Base-by-base conservation (phyloP, 2,888 invertebrate species). In the Cremastinae sp. region DNA sequence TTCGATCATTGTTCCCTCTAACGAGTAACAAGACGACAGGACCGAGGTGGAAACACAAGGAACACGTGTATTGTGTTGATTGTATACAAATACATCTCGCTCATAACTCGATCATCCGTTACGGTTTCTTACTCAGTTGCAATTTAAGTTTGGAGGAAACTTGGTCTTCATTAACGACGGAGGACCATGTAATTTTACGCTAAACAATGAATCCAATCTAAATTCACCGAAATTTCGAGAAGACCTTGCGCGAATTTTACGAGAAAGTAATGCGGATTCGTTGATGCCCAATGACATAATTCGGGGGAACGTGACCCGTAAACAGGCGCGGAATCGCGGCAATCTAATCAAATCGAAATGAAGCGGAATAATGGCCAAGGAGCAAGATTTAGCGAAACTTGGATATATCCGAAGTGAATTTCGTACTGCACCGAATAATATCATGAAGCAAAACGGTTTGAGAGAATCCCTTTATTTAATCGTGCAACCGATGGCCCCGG, bases 1-100 rank as follows among this genome's bases (percentile, higher is more conserved):
- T 53, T 9, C n/a, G 16, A 28, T 51, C 47, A 55, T 61, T 70
- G 70, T 70, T 43, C 56, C 56, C 8, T 9, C 20, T 10, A 56
- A 53, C 28, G 47, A 16, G 53, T 45, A 45, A n/a, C 37, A 70
- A 37, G 53, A 45, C 59, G 16, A n/a, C n/a, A 35, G 22, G 43
- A 45, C n/a, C n/a, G n/a, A n/a, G n/a, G n/a, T n/a, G n/a, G 55
- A 28, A 20, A 18, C 35, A 53, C 53, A 0, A 16, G 53, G 61
- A 69, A 61, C 61, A 61, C 61, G 61, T 61, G 53, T 70, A 59
- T 20, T 59, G 20, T 28, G 55, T 61, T 45, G 53, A 51, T 39
- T 58, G n/a, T 22, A 18, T 20, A 22, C 28, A 22, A 9, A 1
- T 28, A 28, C 4, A 59, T 45, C n/a, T n/a, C 14, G 20, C 28